phyloP scores from a whole-genome alignment of 2,113 vertebrate genomes.

The Corythoichthys intestinalis region DNA sequence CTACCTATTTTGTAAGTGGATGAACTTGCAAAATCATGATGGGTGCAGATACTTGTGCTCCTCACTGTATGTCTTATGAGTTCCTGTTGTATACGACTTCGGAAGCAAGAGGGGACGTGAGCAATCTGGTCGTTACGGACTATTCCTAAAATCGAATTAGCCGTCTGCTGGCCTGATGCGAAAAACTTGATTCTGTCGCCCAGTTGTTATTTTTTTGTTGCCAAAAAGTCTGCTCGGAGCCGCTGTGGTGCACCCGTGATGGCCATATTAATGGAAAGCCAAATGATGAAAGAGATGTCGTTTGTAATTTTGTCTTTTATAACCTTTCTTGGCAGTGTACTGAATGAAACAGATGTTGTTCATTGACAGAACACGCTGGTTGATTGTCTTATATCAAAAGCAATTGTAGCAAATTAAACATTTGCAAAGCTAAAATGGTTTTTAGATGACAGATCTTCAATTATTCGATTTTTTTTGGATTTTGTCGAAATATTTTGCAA shows the following conservation, averaged over 20 bases:
- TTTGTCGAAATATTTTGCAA: no score
- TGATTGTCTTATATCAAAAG: conserved; percentile 14
- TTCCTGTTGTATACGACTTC: not conserved
- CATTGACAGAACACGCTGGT: not conserved
- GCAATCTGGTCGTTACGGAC: conserved; percentile 4
- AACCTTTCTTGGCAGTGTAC: conserved; percentile 1
- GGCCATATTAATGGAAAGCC: not conserved
- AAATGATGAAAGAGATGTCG: not conserved
- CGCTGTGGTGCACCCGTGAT: not conserved
- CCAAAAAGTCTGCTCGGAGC: not conserved
- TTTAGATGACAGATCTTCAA: conserved; percentile 13
- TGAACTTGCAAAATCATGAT: no score
- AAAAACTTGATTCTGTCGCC: conserved; percentile 10
- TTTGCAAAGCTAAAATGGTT: conserved; percentile 19
- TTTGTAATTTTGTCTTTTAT: not conserved
- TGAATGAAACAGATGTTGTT: conserved; percentile 27
- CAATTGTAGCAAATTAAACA: conserved; percentile 30
- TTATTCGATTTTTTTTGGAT: no score
- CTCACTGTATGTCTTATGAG: not conserved
- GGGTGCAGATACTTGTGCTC: no score
- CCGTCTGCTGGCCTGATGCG: conserved; percentile 1
- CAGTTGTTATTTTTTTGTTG: not conserved
- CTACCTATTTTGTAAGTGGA: no score
- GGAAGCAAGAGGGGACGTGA: conserved; percentile 4
- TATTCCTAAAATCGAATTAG: conserved; percentile 11